Evolutionary conservation across 2,113 vertebrate genomes (phyloP).

Genomic region (Apus apus): DNA sequence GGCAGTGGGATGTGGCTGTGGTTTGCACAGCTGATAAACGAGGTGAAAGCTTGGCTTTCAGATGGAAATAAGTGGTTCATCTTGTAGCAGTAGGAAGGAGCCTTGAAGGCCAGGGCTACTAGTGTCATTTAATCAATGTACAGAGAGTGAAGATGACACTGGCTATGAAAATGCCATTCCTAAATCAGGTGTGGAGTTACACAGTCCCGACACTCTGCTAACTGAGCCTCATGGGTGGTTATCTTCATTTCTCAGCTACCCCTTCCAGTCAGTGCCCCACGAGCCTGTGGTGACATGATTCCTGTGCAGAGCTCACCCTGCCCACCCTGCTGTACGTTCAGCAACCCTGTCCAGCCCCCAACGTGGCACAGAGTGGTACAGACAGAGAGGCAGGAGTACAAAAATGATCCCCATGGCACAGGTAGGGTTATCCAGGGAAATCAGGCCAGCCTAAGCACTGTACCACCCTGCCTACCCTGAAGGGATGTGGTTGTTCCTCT

Average conservation of each 20-base stretch:
- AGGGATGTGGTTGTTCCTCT: neutral
- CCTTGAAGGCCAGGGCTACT: neutral
- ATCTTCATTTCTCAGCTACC: neutral
- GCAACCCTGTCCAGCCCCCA: too few species aligned
- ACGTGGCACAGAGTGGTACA: neutral
- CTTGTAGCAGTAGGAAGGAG: neutral
- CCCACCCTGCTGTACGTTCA: neutral
- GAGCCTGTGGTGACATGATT: neutral
- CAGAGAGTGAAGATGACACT: neutral
- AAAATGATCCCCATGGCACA: neutral
- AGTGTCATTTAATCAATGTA: neutral
- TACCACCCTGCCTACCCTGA: neutral
- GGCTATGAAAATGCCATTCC: neutral
- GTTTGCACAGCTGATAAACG: neutral
- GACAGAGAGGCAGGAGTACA: neutral
- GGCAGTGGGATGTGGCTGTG: neutral
- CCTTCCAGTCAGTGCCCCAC: fast-evolving
- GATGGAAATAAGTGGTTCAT: neutral
- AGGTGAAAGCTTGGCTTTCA: neutral
- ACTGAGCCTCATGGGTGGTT: neutral
- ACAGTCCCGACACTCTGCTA: neutral
- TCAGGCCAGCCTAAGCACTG: neutral
- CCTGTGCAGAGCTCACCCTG: neutral
- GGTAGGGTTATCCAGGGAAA: neutral
- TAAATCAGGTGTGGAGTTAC: neutral